A percentile compares a stretch with the other conserved stretches of the same genome.
These are phyloP conservation scores for Theonella swinhoei DNA, from an alignment of 37 sponge, comb jelly and placozoan genomes.

Conservation along the genomic window DNA sequence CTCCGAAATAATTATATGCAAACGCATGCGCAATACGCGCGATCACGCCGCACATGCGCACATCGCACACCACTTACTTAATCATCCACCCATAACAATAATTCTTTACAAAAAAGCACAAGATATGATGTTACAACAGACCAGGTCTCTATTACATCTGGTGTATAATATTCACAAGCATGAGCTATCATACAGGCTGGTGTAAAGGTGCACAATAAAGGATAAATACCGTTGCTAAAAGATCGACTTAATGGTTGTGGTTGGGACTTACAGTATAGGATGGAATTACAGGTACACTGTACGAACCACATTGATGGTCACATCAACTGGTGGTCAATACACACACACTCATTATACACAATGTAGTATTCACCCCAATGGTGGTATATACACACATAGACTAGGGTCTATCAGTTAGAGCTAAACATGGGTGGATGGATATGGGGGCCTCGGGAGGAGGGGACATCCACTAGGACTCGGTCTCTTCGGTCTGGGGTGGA, in stretches of 20 bases:
- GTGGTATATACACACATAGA: neutral
- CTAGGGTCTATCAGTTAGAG: neutral
- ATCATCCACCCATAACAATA: neutral
- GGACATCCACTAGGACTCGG: neutral
- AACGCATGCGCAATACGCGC: neutral
- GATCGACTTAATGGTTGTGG: no score
- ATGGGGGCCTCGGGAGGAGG: neutral
- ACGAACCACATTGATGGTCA: neutral
- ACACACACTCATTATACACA: neutral
- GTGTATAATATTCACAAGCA: neutral
- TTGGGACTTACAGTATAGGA: neutral
- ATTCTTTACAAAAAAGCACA: neutral
- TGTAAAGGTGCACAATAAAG: neutral
- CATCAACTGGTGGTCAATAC: neutral
- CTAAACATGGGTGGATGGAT: neutral
- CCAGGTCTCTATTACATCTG: neutral
- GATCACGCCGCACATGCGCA: neutral
- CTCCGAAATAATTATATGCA: neutral
- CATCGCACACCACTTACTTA: neutral
- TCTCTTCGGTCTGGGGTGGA: neutral
- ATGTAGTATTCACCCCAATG: no score
- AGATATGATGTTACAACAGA: neutral
- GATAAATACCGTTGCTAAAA: neutral
- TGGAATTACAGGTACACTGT: neutral
- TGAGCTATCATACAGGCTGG: no score